Evolutionary conservation across 2,888 invertebrate genomes (phyloP).

Genomic region (Melipona beecheii): DNA sequence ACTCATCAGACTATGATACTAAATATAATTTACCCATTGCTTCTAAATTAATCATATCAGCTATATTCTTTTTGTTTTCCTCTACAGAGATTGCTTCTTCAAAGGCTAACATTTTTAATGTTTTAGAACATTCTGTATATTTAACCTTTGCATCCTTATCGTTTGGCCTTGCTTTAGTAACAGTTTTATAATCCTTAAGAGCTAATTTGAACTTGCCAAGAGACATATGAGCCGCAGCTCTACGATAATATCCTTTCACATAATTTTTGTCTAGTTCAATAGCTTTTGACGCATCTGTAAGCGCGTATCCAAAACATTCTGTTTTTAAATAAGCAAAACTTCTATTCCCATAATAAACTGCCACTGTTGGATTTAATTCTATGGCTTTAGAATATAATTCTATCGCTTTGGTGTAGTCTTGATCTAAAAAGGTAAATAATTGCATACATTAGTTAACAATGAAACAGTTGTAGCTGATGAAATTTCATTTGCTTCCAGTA

Average conservation of each 20-base stretch:
- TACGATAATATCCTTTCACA: conserved; percentile 98
- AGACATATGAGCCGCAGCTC: conserved; percentile 98
- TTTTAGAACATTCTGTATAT: conserved; percentile 97
- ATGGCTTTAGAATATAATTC: conserved; percentile 95
- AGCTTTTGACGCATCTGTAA: conserved; percentile 95
- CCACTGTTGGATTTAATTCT: conserved; percentile 91
- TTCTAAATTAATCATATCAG: conserved; percentile 95
- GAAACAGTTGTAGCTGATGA: not conserved
- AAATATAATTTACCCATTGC: conserved; percentile 91
- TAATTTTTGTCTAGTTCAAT: conserved; percentile 95
- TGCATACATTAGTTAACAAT: not conserved
- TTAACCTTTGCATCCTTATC: conserved; percentile 97
- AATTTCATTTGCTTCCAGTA: not conserved
- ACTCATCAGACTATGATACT: not conserved
- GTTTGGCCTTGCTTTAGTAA: conserved; percentile 95
- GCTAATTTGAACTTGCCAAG: conserved; percentile 98
- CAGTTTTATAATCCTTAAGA: conserved; percentile 98
- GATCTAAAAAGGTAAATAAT: conserved; percentile 87
- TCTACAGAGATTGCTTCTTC: conserved; percentile 98
- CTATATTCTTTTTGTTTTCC: conserved; percentile 93
- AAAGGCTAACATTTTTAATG: conserved; percentile 97
- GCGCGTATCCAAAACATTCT: conserved; percentile 97
- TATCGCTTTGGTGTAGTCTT: conserved; percentile 95
- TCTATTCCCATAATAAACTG: conserved; percentile 96
- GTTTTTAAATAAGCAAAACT: conserved; percentile 97